Evolutionary conservation across 2,113 vertebrate genomes (phyloP), one percentile per base, ranked within the genome.

Genomic region (Protobothrops mucrosquamatus): DNA sequence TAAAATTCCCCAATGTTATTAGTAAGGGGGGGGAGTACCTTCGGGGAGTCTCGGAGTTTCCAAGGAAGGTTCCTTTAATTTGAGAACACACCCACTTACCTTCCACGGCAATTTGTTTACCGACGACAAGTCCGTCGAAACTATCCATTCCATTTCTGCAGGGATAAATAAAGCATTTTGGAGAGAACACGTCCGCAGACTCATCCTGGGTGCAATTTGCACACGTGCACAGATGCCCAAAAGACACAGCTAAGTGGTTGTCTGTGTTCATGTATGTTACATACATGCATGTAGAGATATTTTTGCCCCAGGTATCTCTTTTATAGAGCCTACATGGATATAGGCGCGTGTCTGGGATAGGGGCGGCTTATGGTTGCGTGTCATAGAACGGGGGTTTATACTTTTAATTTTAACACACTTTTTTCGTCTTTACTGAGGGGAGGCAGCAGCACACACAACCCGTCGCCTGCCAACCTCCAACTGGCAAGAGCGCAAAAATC

Each of bases 381-480:
- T 22, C 69, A 39, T 15, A 81, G 12, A 3, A 81, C 1, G 69
- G 39, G 6, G 69, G 6, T 39, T 81, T 22, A 39, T 34, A 20
- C 18, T 74, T 74, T 39, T 14, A 0, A 0, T 74, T 74, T 39
- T 14, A 0, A 0, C 23, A 87, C 48, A 14, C 23, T 52, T 87
- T 39, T 86, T 48, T 29, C 24, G 46, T 14, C 85, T 87, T 14
- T n/a, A 6, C 5, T 14, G 46, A 15, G 12, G 48, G 46, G 24
- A 48, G 86, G 11, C 5, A 14, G 1, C 14, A 0, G 0, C 86
- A 0, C 0, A 3, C 24, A 1, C 48, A 9, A 8, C 0, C 12
- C 86, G 23, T 46, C 85, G 9, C 43, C 85, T 14, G 7, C 43
- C 23, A 81, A 34, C 34, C 34, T 39, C 69, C 34, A 81, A 39